Conservation (phyloP, 2,113 vertebrate species). For the Embiotoca jacksoni region DNA sequence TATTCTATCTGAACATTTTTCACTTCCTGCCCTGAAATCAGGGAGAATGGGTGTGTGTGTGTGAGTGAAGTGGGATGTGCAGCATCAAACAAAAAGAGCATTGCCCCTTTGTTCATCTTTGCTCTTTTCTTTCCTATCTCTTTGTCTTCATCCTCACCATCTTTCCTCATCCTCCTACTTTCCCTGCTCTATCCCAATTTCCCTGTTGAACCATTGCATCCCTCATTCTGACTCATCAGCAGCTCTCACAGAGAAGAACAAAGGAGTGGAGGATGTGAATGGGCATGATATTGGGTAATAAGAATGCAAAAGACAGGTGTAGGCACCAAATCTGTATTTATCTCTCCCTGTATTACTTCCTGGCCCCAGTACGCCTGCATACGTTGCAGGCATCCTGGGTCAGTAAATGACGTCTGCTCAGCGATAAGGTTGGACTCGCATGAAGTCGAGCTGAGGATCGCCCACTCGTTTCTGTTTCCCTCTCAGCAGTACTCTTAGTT, state of each 20-base stretch:
- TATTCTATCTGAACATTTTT: constrained; percentile 18
- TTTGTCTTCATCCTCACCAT: constrained; percentile 43
- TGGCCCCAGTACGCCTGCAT: constrained; percentile 26
- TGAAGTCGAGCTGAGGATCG: constrained; percentile 58
- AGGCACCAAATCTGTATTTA: constrained; percentile 43
- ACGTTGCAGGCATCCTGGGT: constrained; percentile 41
- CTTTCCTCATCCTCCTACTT: constrained; percentile 47
- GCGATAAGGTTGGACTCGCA: constrained; percentile 31
- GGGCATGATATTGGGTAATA: constrained; percentile 46
- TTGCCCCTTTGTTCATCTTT: constrained; percentile 34
- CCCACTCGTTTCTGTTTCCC: constrained; percentile 67
- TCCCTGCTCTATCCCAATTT: constrained; percentile 20
- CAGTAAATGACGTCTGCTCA: constrained; percentile 45
- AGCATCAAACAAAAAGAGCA: background rate
- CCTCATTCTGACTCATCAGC: constrained; percentile 61
- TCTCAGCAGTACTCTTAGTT: constrained; percentile 69
- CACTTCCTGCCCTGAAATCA: constrained; percentile 2
- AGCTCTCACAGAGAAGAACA: constrained; percentile 56
- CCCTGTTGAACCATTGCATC: constrained; percentile 57
- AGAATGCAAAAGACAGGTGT: constrained; percentile 53
- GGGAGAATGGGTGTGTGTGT: background rate
- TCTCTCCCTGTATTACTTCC: constrained; percentile 21
- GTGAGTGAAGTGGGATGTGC: background rate
- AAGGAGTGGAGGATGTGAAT: constrained; percentile 58
- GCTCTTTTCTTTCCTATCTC: constrained; percentile 20